phyloP scores from a whole-genome alignment of 30 jellyfish, hydroid and myxozoan genomes.

The Pseudorhiza aurosa region DNA sequence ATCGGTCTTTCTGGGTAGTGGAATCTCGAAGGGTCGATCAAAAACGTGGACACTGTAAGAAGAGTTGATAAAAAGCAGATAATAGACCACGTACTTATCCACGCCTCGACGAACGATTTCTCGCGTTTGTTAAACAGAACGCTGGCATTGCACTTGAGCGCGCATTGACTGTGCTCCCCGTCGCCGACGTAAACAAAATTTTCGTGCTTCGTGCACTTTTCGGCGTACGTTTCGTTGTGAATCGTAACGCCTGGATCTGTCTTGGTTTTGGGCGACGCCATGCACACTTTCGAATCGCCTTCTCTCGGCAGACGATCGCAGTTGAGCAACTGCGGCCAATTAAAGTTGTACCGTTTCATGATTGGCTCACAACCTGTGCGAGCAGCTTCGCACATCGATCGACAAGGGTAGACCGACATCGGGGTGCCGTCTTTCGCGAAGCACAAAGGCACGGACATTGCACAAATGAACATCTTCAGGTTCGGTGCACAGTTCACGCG shows the following conservation, averaged over 20 bases:
- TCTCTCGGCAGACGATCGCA: conserved; percentile 69
- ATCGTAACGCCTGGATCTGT: not conserved
- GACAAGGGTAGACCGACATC: conserved; percentile 88
- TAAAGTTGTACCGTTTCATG: conserved; percentile 72
- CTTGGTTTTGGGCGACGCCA: conserved; percentile 61
- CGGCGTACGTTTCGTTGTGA: conserved; percentile 3
- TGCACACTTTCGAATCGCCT: conserved; percentile 39
- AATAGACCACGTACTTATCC: conserved; percentile 84
- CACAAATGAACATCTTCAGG: conserved; percentile 76
- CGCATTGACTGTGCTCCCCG: conserved; percentile 69
- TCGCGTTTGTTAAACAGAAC: conserved; percentile 47
- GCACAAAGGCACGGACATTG: conserved; percentile 90
- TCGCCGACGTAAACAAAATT: conserved; percentile 66
- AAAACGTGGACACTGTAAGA: conserved; percentile 78
- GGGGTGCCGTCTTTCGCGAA: conserved; percentile 71
- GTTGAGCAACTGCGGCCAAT: conserved; percentile 81
- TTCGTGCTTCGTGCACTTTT: conserved; percentile 19
- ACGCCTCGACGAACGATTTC: conserved; percentile 65
- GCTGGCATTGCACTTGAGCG: conserved; percentile 77
- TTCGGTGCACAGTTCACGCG: conserved; percentile 77
- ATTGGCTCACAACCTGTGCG: conserved; percentile 92
- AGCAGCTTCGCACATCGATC: conserved; percentile 89
- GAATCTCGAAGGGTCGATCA: conserved; percentile 79
- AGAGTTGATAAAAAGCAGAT: conserved; percentile 90
- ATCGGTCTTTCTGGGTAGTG: conserved; percentile 95